Percentiles rank a stretch among this genome's conserved stretches.
Evolutionary conservation across 2,797 vertebrate species (phyloP).

Genomic region (Crax fasciolata): DNA sequence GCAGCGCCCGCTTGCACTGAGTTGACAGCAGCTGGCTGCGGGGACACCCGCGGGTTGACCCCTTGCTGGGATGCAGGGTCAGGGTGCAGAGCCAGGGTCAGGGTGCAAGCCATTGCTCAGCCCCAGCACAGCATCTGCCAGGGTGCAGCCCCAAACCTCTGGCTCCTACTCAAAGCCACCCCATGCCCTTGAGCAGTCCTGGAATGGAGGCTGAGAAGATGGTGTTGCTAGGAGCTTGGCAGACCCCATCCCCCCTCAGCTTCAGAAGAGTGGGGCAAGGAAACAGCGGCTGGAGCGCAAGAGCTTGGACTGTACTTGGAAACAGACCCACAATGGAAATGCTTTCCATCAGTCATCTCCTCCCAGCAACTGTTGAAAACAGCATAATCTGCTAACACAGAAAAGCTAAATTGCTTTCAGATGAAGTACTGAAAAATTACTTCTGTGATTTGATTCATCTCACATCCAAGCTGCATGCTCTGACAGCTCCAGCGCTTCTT

Average conservation of each 20-base stretch:
- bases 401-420: constrained; percentile 73
- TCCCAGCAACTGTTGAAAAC: constrained; percentile 66
- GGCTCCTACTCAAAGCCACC: not conserved
- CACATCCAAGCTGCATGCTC: not conserved
- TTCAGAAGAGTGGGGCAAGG: not conserved
- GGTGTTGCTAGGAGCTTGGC: not conserved
- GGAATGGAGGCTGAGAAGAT: not conserved
- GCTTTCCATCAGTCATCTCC: constrained; percentile 58
- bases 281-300: not conserved
- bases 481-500: not conserved
- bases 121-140: not conserved
- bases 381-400: constrained; percentile 67
- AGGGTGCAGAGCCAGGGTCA: not conserved
- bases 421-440: not conserved
- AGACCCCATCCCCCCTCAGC: not conserved
- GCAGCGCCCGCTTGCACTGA: accelerated
- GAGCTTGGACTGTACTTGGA: constrained; percentile 41
- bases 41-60: not conserved
- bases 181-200: not conserved
- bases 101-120: not conserved
- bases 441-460: constrained; percentile 34
- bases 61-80: not conserved
- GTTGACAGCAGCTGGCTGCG: accelerated
- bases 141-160: not conserved
- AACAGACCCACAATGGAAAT: constrained; percentile 28